Evolutionary conservation across 2,113 vertebrate species (phyloP).

Genomic region (Serinus canaria): DNA sequence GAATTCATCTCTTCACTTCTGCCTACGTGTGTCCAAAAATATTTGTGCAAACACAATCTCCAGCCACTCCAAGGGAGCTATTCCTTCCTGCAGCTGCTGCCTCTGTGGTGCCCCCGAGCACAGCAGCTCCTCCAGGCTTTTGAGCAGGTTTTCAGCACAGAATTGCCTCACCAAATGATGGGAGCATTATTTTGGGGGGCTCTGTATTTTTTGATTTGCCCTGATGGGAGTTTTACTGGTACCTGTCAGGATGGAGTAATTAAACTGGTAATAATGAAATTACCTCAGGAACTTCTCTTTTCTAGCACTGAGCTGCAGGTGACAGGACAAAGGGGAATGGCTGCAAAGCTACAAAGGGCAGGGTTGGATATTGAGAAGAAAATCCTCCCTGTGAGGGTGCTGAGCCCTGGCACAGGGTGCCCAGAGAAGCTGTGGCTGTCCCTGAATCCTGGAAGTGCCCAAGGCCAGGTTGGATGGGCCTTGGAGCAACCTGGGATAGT

Average conservation of each 20-base stretch:
- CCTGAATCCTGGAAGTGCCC: not conserved
- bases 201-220: accelerated
- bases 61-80: not conserved
- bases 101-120: accelerated
- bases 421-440: not conserved
- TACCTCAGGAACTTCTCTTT: not conserved
- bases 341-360: not conserved
- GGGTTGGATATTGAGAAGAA: not conserved
- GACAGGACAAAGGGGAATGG: not conserved
- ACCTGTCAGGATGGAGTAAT: accelerated
- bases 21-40: not conserved
- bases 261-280: not conserved
- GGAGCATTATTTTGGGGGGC: too few relatives aligned
- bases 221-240: accelerated
- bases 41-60: not conserved
- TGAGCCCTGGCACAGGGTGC: not conserved
- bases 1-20: accelerated
- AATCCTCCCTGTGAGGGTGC: not conserved
- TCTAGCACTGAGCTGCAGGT: not conserved
- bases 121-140: not conserved
- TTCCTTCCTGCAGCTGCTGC: not conserved
- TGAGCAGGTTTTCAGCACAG: not conserved
- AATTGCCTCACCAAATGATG: not conserved
- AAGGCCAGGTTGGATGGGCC: accelerated
- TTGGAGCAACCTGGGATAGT: accelerated